These are phyloP conservation scores for Eptatretus burgeri DNA, from an alignment of 2,113 vertebrate genomes.

Conservation along the genomic window DNA sequence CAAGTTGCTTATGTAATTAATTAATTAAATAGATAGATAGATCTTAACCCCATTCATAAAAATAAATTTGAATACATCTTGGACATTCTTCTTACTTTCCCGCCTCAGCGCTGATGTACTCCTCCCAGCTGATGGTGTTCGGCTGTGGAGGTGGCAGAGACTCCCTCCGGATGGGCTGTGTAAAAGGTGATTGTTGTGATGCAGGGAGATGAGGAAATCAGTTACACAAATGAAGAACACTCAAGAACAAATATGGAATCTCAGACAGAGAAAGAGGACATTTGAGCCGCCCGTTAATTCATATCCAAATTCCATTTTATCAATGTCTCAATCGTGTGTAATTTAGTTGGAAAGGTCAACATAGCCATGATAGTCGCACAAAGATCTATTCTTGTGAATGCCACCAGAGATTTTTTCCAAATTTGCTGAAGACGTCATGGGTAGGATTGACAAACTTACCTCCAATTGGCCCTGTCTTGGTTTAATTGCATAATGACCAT, in stretches of 20 bases:
- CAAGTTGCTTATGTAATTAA: no score
- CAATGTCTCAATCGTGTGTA: background rate
- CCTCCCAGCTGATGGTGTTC: slow-evolving; percentile 82
- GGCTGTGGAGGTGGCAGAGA: slow-evolving; percentile 56
- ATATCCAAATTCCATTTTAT: background rate
- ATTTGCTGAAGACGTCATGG: no score
- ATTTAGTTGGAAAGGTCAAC: no score
- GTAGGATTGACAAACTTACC: no score
- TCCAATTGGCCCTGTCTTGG: no score
- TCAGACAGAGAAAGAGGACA: background rate
- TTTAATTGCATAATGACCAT: no score
- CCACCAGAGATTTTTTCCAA: no score
- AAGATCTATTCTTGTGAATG: no score
- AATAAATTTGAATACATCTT: no score
- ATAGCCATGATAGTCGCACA: no score
- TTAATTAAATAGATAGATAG: no score
- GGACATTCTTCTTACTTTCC: slow-evolving; percentile 35
- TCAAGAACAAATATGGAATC: background rate
- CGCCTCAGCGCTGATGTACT: slow-evolving; percentile 77
- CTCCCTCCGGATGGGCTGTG: slow-evolving; percentile 49
- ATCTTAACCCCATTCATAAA: no score
- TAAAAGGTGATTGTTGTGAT: slow-evolving; percentile 5
- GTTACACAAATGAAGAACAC: background rate
- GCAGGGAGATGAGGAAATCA: background rate
- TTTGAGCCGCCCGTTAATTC: background rate